Evolutionary conservation across 2,113 vertebrate genomes (phyloP), one percentile per base, ranked within the genome.

Genomic region (Amphiprion percula): DNA sequence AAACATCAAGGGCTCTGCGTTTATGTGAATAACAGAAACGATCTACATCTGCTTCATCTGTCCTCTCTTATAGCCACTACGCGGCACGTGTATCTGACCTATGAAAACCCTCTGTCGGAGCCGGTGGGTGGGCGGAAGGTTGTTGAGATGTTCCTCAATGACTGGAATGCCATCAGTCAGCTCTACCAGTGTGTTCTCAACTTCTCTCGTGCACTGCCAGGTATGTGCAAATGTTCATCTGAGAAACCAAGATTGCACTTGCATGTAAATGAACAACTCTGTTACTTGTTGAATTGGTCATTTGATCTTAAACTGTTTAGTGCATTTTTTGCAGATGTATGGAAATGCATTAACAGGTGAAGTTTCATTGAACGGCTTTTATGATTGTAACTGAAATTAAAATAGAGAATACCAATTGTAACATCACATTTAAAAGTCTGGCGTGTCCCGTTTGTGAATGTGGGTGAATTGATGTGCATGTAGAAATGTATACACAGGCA

Each of bases 81-180:
- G 0, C 95, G 97, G 26, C 97, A 99, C 0, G 97, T 99, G 70
- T 99, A 99, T 85, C 92, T 99, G 89, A 99, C 97, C 0, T 99
- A 99, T 74, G 98, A 99, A 93, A 99, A 97, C 89, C 96, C 97
- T 14, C 91, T 99, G 37, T 98, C 97, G 11, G 98, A 99, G 91
- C 97, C 98, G 0, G 98, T 99, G 86, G 98, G 97, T 30, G 97
- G 98, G 44, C 95, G 96, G 67, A 99, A 99, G 92, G 97, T 99
- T 53, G 97, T 99, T 17, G 98, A 99, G 93, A 98, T 98, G 96
- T 99, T 99, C 83, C 97, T 99, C 1, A 99, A 98, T 44, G 98
- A 99, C 90, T 99, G 97, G 98, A 98, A 93, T 68, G 97, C 97
- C 70, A 97, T 99, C 33, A 97, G 97, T 83, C 96, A 96, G 78